A percentile compares a stretch with the other conserved stretches of the same genome.
Evolutionary conservation across 2,888 invertebrate genomes (phyloP).

Genomic region (Tiphia femorata): DNA sequence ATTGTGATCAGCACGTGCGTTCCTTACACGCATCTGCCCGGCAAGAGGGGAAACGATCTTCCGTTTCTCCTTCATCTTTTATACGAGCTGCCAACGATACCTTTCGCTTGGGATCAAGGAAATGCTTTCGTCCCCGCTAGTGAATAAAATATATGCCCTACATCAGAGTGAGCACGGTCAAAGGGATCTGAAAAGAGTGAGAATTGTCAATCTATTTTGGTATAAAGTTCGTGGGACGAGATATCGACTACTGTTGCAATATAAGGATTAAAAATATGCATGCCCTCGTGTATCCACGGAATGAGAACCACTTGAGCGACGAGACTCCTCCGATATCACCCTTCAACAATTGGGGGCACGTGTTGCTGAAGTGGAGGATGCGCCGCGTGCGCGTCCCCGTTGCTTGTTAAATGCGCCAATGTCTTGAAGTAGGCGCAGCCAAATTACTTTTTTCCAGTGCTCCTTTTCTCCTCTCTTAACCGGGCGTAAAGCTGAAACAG

Average conservation of each 20-base stretch:
- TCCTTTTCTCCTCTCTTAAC: conserved; percentile 5
- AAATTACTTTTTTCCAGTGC: conserved; percentile 36
- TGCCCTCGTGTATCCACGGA: too few species aligned
- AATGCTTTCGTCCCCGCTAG: too few species aligned
- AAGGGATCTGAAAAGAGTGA: neutral
- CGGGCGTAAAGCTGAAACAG: too few species aligned
- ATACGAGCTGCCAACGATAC: conserved; percentile 38
- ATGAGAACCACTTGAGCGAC: too few species aligned
- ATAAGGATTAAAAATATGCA: neutral
- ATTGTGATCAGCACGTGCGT: conserved; percentile 43
- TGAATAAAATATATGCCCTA: too few species aligned
- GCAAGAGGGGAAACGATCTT: conserved; percentile 19
- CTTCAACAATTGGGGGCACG: too few species aligned
- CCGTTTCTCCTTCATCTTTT: neutral
- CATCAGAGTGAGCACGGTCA: neutral
- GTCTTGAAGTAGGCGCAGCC: conserved; percentile 20
- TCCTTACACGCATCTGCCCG: conserved; percentile 31
- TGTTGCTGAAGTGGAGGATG: conserved; percentile 35
- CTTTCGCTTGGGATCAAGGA: neutral
- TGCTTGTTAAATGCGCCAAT: conserved; percentile 44
- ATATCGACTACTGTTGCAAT: neutral
- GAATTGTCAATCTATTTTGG: neutral
- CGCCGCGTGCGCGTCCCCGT: conserved; percentile 46
- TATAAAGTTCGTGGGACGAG: neutral
- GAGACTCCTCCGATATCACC: too few species aligned